Conservation (phyloP, 2,797 vertebrate genomes). For the Myotis daubentonii region DNA sequence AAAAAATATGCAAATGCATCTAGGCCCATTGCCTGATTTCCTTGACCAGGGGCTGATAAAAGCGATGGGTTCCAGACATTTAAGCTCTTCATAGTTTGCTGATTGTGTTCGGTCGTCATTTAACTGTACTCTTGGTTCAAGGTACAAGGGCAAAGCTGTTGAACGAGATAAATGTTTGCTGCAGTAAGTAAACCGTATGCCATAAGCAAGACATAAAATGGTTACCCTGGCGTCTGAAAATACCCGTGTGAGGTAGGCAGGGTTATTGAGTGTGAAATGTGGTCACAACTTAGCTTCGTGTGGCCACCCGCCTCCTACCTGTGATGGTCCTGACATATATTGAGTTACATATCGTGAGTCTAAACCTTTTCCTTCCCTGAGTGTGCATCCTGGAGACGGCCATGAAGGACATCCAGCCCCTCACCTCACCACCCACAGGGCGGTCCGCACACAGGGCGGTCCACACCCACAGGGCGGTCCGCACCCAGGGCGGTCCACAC, state of each 20-base stretch:
- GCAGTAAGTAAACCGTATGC: not conserved
- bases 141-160: not conserved
- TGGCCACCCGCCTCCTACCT: not conserved
- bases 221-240: conserved; percentile 8
- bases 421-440: not conserved
- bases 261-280: not conserved
- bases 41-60: not conserved
- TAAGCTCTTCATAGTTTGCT: not conserved
- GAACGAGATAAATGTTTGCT: not conserved
- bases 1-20: not conserved
- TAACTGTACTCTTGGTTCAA: not conserved
- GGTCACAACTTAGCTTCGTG: not conserved
- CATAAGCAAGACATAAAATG: not conserved
- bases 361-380: not conserved
- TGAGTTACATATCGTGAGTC: not conserved
- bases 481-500: no score
- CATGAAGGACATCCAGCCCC: not conserved
- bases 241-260: not conserved
- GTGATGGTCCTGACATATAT: not conserved
- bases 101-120: not conserved
- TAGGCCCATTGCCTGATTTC: not conserved
- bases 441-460: fast-evolving
- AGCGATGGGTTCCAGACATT: not conserved
- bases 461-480: no score
- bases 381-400: not conserved